Evolutionary conservation across 2,888 invertebrate genomes (phyloP).

Genomic region (Cenopis cana): DNA sequence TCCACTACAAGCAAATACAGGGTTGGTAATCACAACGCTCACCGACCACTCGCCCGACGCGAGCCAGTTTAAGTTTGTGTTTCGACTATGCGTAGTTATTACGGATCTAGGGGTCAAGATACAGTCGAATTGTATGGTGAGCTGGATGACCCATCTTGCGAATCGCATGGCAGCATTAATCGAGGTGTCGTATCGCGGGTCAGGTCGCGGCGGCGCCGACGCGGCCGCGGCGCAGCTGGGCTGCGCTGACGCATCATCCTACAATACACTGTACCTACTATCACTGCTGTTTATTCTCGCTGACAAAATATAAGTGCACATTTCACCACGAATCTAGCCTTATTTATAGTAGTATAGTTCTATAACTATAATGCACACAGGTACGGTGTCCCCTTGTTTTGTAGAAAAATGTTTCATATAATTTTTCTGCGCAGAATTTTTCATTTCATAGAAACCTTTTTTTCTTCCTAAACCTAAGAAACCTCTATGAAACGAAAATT

Average conservation of each 20-base stretch:
- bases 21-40: not conserved
- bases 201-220: conserved; percentile 47
- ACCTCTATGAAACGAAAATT: too few species aligned
- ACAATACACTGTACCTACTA: conserved; percentile 7
- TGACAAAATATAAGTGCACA: not conserved
- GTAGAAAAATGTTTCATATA: too few species aligned
- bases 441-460: too few species aligned
- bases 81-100: not conserved
- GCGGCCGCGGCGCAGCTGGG: conserved; percentile 46
- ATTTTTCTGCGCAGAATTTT: too few species aligned
- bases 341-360: too few species aligned
- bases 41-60: not conserved
- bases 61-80: not conserved
- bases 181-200: conserved; percentile 37
- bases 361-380: too few species aligned
- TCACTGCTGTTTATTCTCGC: not conserved
- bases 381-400: too few species aligned
- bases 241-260: conserved; percentile 40
- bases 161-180: conserved; percentile 9
- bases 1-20: not conserved
- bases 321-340: too few species aligned
- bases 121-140: not conserved
- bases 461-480: too few species aligned
- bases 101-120: not conserved
- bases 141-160: not conserved